Conservation (phyloP, 2,113 vertebrate species). For the Paramisgurnus dabryanus region DNA sequence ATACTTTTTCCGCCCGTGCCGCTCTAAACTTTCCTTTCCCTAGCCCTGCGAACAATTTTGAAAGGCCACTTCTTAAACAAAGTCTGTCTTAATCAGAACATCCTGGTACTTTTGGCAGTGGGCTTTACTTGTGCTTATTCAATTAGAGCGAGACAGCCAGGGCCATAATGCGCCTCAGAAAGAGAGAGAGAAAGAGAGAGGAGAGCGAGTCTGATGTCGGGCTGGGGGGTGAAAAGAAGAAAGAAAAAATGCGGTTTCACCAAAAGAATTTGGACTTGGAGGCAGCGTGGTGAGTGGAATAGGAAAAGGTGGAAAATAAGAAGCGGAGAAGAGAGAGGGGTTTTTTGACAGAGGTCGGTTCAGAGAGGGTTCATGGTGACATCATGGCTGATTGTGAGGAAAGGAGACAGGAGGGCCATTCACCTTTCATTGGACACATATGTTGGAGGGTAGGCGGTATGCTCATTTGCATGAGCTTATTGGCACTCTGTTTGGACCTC, state of each 20-base stretch:
- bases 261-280: constrained; percentile 62
- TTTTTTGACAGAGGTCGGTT: constrained; percentile 79
- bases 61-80: constrained; percentile 73
- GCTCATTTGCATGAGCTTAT: constrained; percentile 52
- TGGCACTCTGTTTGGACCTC: constrained; percentile 66
- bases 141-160: constrained; percentile 61
- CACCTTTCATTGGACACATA: constrained; percentile 78
- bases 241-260: constrained; percentile 62
- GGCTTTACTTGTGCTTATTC: constrained; percentile 68
- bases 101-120: constrained; percentile 74
- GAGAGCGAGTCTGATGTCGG: constrained; percentile 36
- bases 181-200: constrained; percentile 37
- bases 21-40: constrained; percentile 37
- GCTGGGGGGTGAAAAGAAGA: constrained; percentile 36
- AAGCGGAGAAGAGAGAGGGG: constrained; percentile 62
- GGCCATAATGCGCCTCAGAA: constrained; percentile 43
- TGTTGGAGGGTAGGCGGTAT: constrained; percentile 65
- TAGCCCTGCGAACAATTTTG: constrained; percentile 43
- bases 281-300: constrained; percentile 51
- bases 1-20: constrained; percentile 48
- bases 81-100: constrained; percentile 78
- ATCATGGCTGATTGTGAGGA: constrained; percentile 76
- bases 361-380: constrained; percentile 79
- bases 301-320: constrained; percentile 64
- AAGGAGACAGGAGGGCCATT: constrained; percentile 76